Percentiles rank a stretch among this genome's conserved stretches.
Evolutionary conservation across 2,888 invertebrate species (phyloP).

Genomic region (Notocelia uddmanniana): DNA sequence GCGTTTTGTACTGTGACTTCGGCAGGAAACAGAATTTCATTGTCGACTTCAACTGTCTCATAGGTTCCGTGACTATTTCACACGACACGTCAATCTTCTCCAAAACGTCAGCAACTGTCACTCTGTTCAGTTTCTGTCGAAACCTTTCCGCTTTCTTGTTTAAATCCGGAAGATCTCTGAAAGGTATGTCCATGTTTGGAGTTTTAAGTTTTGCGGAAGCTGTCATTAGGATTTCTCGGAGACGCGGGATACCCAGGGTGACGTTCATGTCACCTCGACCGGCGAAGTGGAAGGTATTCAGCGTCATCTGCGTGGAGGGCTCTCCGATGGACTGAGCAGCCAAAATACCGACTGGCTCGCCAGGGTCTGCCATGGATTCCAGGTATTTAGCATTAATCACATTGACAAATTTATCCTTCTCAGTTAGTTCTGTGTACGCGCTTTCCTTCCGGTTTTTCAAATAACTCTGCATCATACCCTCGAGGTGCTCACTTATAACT

Average conservation of each 20-base stretch:
- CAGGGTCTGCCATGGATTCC: constrained; percentile 93
- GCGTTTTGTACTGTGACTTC: constrained; percentile 89
- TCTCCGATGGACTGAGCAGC: constrained; percentile 99
- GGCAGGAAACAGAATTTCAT: constrained; percentile 92
- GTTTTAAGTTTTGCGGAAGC: constrained; percentile 97
- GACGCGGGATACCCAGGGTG: constrained; percentile 98
- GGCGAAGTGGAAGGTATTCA: constrained; percentile 99
- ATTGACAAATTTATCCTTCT: constrained; percentile 86
- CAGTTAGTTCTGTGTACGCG: constrained; percentile 64
- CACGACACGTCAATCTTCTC: constrained; percentile 88
- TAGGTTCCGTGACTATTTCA: constrained; percentile 83
- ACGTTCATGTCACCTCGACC: constrained; percentile 99
- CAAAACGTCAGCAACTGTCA: constrained; percentile 92
- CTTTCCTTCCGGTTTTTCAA: constrained; percentile 73
- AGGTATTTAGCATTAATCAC: constrained; percentile 92
- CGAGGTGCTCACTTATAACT: constrained; percentile 93
- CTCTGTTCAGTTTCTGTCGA: constrained; percentile 90
- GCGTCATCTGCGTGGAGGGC: constrained; percentile 99
- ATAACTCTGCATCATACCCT: constrained; percentile 88
- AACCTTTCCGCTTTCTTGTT: constrained; percentile 89
- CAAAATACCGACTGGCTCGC: constrained; percentile 97
- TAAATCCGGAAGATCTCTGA: constrained; percentile 81
- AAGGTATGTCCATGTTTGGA: constrained; percentile 98
- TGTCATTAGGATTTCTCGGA: constrained; percentile 98
- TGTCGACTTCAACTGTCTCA: constrained; percentile 87